phyloP scores from a whole-genome alignment of 1,140 invertebrate genomes.

The Zaprionus capensis region DNA sequence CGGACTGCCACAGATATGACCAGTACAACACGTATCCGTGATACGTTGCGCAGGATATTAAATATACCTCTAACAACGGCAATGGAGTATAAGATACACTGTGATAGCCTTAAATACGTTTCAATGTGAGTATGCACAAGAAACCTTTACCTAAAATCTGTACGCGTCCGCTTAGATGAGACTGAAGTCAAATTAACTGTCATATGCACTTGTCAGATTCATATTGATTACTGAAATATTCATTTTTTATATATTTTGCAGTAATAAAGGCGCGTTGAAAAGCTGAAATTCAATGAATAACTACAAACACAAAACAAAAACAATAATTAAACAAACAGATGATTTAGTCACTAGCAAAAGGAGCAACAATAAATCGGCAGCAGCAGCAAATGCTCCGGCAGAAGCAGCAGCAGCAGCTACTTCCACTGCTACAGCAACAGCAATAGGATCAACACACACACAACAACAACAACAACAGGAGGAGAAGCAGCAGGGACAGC shows the following conservation, averaged over 20 bases:
- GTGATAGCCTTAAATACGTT: constrained; percentile 91
- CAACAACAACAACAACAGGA: constrained; percentile 59
- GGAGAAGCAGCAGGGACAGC: constrained; percentile 45
- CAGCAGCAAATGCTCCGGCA: constrained; percentile 56
- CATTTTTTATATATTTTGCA: constrained; percentile 56
- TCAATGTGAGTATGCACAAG: constrained; percentile 76
- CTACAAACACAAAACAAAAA: constrained; percentile 79
- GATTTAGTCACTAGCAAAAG: constrained; percentile 63
- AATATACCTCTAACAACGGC: constrained; percentile 96
- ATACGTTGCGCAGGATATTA: constrained; percentile 96
- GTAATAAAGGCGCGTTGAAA: constrained; percentile 84
- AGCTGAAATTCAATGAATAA: constrained; percentile 84
- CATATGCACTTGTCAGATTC: neutral
- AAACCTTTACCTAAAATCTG: too few relatives aligned
- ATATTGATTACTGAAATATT: neutral
- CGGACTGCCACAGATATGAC: constrained; percentile 94
- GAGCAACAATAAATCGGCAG: constrained; percentile 23
- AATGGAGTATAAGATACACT: constrained; percentile 98
- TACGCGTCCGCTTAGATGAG: neutral
- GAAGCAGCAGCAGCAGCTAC: constrained; percentile 50
- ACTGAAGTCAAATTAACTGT: neutral
- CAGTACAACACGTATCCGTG: constrained; percentile 95
- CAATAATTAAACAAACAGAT: constrained; percentile 76
- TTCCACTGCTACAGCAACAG: constrained; percentile 1
- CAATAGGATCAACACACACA: constrained; percentile 45